Evolutionary conservation across 2,888 invertebrate species (phyloP), one percentile per base, ranked within the genome.

Genomic region (Drosophila emarginata): DNA sequence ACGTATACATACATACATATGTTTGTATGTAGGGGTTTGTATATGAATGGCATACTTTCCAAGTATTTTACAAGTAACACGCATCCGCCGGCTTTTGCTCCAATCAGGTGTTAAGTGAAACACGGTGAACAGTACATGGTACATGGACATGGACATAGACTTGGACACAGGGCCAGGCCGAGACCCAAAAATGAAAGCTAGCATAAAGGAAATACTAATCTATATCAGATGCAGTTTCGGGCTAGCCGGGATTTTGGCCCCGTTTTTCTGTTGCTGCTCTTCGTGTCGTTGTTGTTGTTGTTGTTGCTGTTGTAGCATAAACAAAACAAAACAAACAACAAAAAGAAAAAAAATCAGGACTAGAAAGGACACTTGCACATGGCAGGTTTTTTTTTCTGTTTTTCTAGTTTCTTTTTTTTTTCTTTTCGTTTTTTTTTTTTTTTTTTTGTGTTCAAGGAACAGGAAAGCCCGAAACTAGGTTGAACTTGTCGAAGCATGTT

Each of bases 71-170:
- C 56, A 57, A 57, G 56, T 37, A 57, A 57, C 56, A 57, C 56
- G 56, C 56, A 57, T 57, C 56, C 56, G 56, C 36, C 23, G 21
- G 37, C 36, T 12, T 15, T 18, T 58, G 18, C 39, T 21, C 40
- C 58, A 58, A 58, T 60, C 50, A 60, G 60, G 60, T 60, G 60
- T 60, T 50, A 60, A 60, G 50, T 60, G 60, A 60, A 60, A 60
- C 60, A 60, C 58, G 39, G 50, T 36, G 14, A 21, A 28, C 32
- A 50, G 45, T 60, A 39, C 6, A 39, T 6, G 14, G 50, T 18
- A 50, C 21, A 21, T 12, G 14, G 52, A 52, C 23, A 23, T 52
- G 26, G 52, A 14, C 23, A 15, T 21, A 4, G 23, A 23, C 28
- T 28, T 28, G 28, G 28, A 28, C 5, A 28, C n/a, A 14, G 52